Conservation (phyloP, 1,140 invertebrate species). For the Papilio aristodemus region DNA sequence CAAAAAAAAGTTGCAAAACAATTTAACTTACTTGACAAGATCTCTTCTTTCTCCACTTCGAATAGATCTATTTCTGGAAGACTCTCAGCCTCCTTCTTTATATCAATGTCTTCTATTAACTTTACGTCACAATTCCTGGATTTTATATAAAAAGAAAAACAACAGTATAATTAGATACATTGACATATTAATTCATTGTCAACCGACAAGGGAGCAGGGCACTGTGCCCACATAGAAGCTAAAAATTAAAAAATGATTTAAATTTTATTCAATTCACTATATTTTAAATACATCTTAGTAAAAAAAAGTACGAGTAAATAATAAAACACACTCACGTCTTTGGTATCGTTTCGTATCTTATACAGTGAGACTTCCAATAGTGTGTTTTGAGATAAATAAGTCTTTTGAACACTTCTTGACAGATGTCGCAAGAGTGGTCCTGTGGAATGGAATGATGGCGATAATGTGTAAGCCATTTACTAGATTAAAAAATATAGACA, state of each 20-base stretch:
- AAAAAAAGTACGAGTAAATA: no score
- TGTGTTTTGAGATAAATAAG: conserved; percentile 44
- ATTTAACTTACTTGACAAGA: conserved; percentile 33
- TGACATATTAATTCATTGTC: no score
- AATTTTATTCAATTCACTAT: no score
- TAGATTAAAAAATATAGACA: no score
- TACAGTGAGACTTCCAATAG: conserved; percentile 43
- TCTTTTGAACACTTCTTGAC: conserved; percentile 44
- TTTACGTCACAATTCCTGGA: not conserved
- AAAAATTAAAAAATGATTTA: no score
- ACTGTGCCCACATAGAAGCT: no score
- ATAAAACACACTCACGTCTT: conserved; percentile 35
- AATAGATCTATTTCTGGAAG: conserved; percentile 37
- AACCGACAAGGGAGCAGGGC: no score
- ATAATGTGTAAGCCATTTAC: no score
- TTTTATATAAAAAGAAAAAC: not conserved
- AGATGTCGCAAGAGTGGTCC: conserved; percentile 47
- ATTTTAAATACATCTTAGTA: no score
- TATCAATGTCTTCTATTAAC: conserved; percentile 8
- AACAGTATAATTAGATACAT: not conserved
- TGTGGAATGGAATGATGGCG: conserved; percentile 25
- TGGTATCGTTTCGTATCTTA: conserved; percentile 38
- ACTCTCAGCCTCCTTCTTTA: conserved; percentile 34
- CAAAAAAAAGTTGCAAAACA: no score
- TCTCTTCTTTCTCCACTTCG: conserved; percentile 39